phyloP scores from a whole-genome alignment of 92 coral and sea anemone genomes.

The Zoanthus sociatus region DNA sequence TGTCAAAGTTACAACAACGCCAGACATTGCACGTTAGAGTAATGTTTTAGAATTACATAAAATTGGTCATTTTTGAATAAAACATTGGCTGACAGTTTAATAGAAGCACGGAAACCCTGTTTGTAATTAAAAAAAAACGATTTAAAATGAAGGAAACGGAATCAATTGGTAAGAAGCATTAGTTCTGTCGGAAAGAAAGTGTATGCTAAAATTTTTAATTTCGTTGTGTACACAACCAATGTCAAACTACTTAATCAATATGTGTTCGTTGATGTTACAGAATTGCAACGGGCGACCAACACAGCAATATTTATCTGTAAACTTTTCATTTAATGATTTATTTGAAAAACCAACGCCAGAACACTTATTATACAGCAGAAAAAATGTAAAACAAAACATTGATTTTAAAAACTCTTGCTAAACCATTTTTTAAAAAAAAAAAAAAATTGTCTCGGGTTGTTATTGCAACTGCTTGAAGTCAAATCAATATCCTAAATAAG shows the following conservation, averaged over 20 bases:
- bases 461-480: slow-evolving; percentile 10
- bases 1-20: background rate
- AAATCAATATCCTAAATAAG: slow-evolving; percentile 13
- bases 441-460: background rate
- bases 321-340: background rate
- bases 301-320: background rate
- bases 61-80: background rate
- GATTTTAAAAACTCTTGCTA: background rate
- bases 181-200: background rate
- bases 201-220: background rate
- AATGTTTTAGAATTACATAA: background rate
- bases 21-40: background rate
- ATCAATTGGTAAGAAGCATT: background rate
- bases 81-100: background rate
- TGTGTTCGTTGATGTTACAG: background rate
- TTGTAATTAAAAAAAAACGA: background rate
- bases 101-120: background rate
- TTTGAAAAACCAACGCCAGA: background rate
- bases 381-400: background rate
- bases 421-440: background rate
- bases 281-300: too few relatives aligned
- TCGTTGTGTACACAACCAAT: background rate
- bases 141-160: background rate
- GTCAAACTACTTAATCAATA: slow-evolving; percentile 2
- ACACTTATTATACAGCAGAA: background rate